Percentiles rank a stretch among this genome's conserved stretches.
phyloP scores from a whole-genome alignment of 2,113 vertebrate species.

The Leptodactylus fuscus region DNA sequence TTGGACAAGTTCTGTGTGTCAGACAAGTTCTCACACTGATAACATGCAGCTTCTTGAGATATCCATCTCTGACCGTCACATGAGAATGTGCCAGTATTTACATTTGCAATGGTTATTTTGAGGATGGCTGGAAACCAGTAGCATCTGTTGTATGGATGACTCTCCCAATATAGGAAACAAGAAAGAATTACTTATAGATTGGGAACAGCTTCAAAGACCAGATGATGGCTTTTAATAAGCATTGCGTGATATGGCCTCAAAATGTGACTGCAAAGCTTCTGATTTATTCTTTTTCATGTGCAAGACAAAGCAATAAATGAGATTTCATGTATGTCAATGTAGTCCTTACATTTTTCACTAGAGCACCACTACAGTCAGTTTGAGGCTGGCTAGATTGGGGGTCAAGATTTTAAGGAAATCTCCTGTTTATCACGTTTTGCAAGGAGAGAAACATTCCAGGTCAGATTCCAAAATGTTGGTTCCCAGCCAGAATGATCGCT shows the following conservation, averaged over 20 bases:
- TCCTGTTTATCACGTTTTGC: too few relatives aligned
- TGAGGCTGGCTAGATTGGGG: neutral
- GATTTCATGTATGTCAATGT: too few relatives aligned
- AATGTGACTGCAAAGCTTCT: neutral
- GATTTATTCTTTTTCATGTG: neutral
- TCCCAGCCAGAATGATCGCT: too few relatives aligned
- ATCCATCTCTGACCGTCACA: too few relatives aligned
- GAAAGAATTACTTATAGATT: slow-evolving; percentile 1
- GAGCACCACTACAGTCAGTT: neutral
- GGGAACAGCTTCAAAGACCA: slow-evolving; percentile 12
- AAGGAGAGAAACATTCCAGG: too few relatives aligned
- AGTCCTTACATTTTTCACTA: too few relatives aligned
- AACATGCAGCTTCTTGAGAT: too few relatives aligned
- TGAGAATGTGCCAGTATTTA: too few relatives aligned
- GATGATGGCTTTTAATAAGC: neutral
- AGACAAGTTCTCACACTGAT: too few relatives aligned
- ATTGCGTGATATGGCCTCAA: neutral
- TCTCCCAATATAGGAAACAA: neutral
- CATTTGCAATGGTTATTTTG: neutral
- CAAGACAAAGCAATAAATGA: neutral
- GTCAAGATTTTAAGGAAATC: too few relatives aligned
- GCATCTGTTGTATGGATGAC: slow-evolving; percentile 8
- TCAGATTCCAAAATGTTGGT: too few relatives aligned
- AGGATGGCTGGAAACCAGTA: neutral
- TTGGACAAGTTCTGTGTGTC: too few relatives aligned